Conservation (phyloP, 2,888 invertebrate species). For the Boloria selene region DNA sequence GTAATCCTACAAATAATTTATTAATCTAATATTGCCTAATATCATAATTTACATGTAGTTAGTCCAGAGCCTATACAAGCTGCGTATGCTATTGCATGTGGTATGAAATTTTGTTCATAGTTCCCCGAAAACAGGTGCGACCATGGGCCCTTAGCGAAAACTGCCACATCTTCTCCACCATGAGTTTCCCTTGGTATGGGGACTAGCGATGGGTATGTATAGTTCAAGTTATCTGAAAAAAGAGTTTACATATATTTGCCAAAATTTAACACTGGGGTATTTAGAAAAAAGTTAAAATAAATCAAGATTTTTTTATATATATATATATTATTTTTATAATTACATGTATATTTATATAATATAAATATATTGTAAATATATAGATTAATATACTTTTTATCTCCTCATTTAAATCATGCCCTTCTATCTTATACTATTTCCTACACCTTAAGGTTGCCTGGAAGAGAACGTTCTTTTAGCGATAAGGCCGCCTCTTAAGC, state of each 20-base stretch:
- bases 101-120: constrained; percentile 90
- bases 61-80: constrained; percentile 86
- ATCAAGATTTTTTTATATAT: too few species aligned
- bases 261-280: too few species aligned
- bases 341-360: too few species aligned
- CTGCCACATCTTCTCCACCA: constrained; percentile 90
- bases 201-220: constrained; percentile 83
- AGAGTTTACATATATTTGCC: not conserved
- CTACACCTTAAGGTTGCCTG: too few species aligned
- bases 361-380: too few species aligned
- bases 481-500: too few species aligned
- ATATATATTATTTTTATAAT: too few species aligned
- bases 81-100: constrained; percentile 88
- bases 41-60: constrained; percentile 63
- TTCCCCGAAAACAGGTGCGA: constrained; percentile 90
- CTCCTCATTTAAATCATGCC: too few species aligned
- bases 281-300: too few species aligned
- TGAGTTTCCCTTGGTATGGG: constrained; percentile 86
- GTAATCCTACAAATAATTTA: constrained; percentile 14
- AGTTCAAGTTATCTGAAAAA: constrained; percentile 70
- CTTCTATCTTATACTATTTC: too few species aligned
- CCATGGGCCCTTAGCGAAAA: constrained; percentile 90
- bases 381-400: too few species aligned
- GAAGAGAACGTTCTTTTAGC: too few species aligned
- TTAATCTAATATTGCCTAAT: constrained; percentile 5